Percentiles rank a stretch among this genome's conserved stretches.
These are phyloP conservation scores for Stylophora pistillata DNA, from an alignment of 64 coral and sea anemone species.

Conservation along the genomic window DNA sequence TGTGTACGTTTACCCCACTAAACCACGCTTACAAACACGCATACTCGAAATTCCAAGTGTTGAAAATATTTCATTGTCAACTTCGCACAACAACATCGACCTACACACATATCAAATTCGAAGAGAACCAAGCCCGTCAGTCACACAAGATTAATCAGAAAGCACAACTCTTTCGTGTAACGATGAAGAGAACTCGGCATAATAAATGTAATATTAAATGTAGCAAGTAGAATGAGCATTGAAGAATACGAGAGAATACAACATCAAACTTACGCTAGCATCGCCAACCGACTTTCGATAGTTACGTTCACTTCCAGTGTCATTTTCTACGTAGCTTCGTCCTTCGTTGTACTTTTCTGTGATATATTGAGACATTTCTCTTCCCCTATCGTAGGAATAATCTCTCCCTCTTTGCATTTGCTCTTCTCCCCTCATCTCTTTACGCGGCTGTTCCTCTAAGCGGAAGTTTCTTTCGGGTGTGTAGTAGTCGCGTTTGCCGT, in stretches of 20 bases:
- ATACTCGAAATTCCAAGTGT: slow-evolving; percentile 11
- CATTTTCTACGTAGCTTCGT: slow-evolving; percentile 4
- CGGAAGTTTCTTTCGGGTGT: slow-evolving; percentile 18
- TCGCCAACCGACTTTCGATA: slow-evolving; percentile 47
- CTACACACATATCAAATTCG: slow-evolving; percentile 14
- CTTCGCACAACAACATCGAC: not conserved
- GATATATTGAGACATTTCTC: slow-evolving; percentile 3
- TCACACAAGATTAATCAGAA: not conserved
- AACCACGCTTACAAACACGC: not conserved
- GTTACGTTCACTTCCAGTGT: slow-evolving; percentile 25
- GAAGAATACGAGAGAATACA: not conserved
- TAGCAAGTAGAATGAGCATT: not conserved
- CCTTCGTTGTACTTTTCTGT: slow-evolving; percentile 10
- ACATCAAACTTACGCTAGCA: slow-evolving; percentile 9
- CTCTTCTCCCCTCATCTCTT: slow-evolving; percentile 18
- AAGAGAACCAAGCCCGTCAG: slow-evolving; percentile 11
- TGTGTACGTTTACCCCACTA: no score
- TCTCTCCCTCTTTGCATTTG: slow-evolving; percentile 2
- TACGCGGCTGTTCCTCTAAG: slow-evolving; percentile 1
- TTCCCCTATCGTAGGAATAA: slow-evolving; percentile 15
- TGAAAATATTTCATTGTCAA: slow-evolving; percentile 57
- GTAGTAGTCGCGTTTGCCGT: slow-evolving; percentile 14
- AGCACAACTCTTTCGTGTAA: not conserved
- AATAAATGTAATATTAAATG: not conserved
- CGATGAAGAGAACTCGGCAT: not conserved